Base-by-base conservation (phyloP, 2,797 vertebrate genomes). In the Acomys russatus region DNA sequence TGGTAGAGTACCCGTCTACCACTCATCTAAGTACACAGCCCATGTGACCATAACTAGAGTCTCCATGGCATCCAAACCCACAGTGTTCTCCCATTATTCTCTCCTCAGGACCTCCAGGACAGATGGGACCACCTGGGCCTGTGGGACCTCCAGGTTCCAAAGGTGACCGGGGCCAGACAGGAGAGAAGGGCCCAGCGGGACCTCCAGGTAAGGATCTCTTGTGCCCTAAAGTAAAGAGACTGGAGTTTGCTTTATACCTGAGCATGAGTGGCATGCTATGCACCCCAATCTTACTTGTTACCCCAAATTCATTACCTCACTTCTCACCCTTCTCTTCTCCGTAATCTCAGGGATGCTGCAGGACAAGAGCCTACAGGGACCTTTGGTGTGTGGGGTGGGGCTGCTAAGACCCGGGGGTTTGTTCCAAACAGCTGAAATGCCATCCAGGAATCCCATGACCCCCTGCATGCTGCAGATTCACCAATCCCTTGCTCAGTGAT, bases 101-200 rank as follows among this genome's bases (percentile, higher is more conserved):
- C 68, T 94, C 71, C 97, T n/a, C 96, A 97, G 99, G 99, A 76
- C 97, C 99, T 64, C 99, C 99, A 0, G 99, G 99, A 33, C 98
- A 97, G 96, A 98, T 98, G 11, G 99, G 99, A 63, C 97, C 98
- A 70, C 98, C 98, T 0, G 99, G 98, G 30, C 98, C 98, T 0
- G 98, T 96, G 4, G 99, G 99, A 11, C 98, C 98, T 83, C 98
- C 98, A 1, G 99, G 99, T n/a, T 98, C 98, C 9, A 98, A 98
- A 97, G 99, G 99, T 84, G 98, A 98, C 97, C 98, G 97, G 59
- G 99, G 99, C 70, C 96, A 98, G 9, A 96, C 96, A 0, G 99
- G 99, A 1, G 98, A 98, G 95, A 98, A 98, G 68, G 99, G 99
- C 92, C 98, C 99, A 0, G 96, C 98, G 0, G 99, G 99, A 86